phyloP scores from a whole-genome alignment of 2,113 vertebrate species.

The Odocoileus virginianus region DNA sequence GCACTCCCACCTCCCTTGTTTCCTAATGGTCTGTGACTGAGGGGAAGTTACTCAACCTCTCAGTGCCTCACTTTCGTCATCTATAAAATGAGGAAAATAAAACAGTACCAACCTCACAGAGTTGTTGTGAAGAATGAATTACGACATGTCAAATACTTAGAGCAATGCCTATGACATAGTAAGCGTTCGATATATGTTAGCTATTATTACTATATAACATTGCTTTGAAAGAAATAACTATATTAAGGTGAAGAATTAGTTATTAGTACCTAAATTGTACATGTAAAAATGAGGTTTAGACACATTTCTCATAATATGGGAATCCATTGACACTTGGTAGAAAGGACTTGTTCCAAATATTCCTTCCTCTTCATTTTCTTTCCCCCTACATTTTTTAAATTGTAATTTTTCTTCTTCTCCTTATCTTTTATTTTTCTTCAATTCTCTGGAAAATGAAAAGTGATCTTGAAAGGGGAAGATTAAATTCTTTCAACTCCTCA shows the following conservation, averaged over 20 bases:
- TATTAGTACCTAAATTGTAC: not conserved
- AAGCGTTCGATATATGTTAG: not conserved
- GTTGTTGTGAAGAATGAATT: not conserved
- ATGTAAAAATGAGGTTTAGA: not conserved
- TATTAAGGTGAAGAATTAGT: not conserved
- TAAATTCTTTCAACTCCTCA: not conserved
- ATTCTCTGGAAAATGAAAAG: constrained; percentile 38
- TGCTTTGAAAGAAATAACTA: not conserved
- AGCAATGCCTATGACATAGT: not conserved
- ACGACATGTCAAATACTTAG: not conserved
- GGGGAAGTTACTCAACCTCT: not conserved
- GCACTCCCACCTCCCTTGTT: not conserved
- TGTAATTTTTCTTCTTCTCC: not conserved
- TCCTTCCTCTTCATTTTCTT: not conserved
- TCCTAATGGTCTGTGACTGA: not conserved
- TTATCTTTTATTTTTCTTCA: not conserved
- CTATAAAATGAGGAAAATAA: not conserved
- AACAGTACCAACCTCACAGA: not conserved
- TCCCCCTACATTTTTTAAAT: not conserved
- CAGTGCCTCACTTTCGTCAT: not conserved
- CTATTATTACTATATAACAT: not conserved
- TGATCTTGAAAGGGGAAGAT: not conserved
- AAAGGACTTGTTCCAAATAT: not conserved
- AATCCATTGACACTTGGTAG: not conserved
- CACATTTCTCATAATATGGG: not conserved